Evolutionary conservation across 2,797 vertebrate species (phyloP).

Genomic region (Sylvilagus floridanus): DNA sequence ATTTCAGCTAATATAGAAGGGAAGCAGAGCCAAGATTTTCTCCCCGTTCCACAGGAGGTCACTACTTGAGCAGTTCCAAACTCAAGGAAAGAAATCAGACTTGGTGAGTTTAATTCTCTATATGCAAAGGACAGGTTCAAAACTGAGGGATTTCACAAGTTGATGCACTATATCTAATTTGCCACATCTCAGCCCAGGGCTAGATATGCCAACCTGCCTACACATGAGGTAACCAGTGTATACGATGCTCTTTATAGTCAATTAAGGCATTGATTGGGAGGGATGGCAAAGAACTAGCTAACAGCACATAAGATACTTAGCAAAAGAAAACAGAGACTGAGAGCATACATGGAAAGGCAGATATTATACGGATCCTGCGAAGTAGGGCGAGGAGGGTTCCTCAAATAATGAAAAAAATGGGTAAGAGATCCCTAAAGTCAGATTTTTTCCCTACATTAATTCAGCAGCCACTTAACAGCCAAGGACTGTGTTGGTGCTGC

Average conservation of each 20-base stretch:
- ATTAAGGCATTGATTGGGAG: not conserved
- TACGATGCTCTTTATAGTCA: not conserved
- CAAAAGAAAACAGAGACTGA: conserved; percentile 48
- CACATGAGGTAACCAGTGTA: not conserved
- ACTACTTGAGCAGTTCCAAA: conserved; percentile 24
- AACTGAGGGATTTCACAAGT: not conserved
- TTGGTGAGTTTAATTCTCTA: conserved; percentile 38
- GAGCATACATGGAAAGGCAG: not conserved
- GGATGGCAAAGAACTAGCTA: not conserved
- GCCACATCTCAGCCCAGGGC: not conserved
- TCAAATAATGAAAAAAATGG: conserved; percentile 23
- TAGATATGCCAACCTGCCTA: not conserved
- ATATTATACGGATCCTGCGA: conserved; percentile 1
- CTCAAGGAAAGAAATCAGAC: conserved; percentile 15
- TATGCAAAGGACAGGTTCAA: conserved; percentile 25
- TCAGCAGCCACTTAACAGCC: not conserved
- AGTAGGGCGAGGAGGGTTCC: not conserved
- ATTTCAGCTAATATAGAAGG: conserved; percentile 4
- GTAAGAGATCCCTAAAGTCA: not conserved
- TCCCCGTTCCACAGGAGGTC: not conserved
- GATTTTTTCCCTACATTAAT: conserved; percentile 8
- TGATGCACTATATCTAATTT: not conserved
- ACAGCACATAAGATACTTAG: not conserved
- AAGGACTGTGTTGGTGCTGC: not conserved
- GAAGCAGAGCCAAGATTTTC: not conserved